Evolutionary conservation across 2,797 vertebrate species (phyloP), one percentile per base, ranked within the genome.

Genomic region (Myotis pilosus): DNA sequence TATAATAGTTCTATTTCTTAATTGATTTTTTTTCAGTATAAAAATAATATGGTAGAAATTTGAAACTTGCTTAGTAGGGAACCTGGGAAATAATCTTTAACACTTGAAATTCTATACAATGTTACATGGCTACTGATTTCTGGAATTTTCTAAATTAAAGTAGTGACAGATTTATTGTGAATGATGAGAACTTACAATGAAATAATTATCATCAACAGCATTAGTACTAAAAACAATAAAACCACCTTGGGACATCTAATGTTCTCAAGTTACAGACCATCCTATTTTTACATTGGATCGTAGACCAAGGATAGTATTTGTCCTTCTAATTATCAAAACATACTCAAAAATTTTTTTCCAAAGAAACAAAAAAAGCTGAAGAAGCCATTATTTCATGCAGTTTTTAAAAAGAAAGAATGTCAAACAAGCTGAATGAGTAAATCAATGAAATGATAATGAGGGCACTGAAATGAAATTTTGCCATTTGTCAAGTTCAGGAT

Each of bases 131-230:
- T 95, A 71, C 41, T 57, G 8, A 72, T 82, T 60, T 87, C 33
- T 81, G 19, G 62, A 89, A 87, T 28, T 79, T 93, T 91, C 88
- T 36, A 90, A 86, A 92, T 55, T 81, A 38, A 85, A 93, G 11
- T 30, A 64, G 8, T 66, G 41, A 55, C 22, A 78, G 33, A 87
- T 64, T 82, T 74, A 82, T 69, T 74, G 15, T 64, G 25, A 89
- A 71, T 76, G 25, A 19, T 83, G 25, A 95, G 44, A 89, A 69
- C 11, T 33, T 57, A 64, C 51, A 82, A 55, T 62, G 8, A 94
- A 86, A 83, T 84, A 79, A 87, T 55, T 74, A 69, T 57, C 79
- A 60, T 79, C 20, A 81, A 57, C 8, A 71, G 19, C 15, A 69
- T 81, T 69, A 49, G 12, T 80, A 90, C 36, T 76, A 71, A 87